Evolutionary conservation across 2,113 vertebrate genomes (phyloP), one percentile per base, ranked within the genome.

Genomic region (Hydropotes inermis): DNA sequence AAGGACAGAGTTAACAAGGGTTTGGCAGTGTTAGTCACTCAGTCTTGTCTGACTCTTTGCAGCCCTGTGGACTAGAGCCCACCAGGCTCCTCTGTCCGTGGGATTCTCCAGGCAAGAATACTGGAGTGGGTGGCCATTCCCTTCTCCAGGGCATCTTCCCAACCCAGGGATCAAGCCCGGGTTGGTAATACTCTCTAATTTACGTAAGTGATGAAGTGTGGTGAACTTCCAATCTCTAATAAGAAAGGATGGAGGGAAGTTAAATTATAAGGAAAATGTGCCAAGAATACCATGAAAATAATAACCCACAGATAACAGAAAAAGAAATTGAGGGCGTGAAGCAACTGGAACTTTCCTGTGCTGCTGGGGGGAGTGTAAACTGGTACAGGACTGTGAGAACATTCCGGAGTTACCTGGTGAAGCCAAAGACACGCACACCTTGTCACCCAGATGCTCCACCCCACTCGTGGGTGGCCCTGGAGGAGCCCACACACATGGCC

Each of bases 321-420:
- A 91, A 36, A 89, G 52, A 33, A 67, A 25, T 2, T 1, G 7
- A 91, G 58, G 39, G 8, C 10, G 12, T n/a, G 6, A 6, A 13
- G 33, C 43, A 3, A 2, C 23, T 3, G 1, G 36, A 50, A 5
- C 17, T 12, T 16, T 36, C 33, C 19, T 2, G 0, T 43, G 4
- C 36, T 30, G 50, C 81, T 8, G 3, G 12, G 19, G 16, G 30
- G 23, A 52, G 5, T 19, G 14, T 39, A 33, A 16, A 3, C 55
- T 15, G 47, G 60, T 36, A 2, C 23, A 19, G 7, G 43, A 2
- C 58, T 23, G 6, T 27, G n/a, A 70, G n/a, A 33, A 50, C 10
- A 4, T 58, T 54, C 58, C 17, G 33, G 47, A 33, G 17, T 28
- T 28, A 14, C 39, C 70, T 21, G 76, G 15, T 17, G 12, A n/a